Evolutionary conservation across 2,113 vertebrate genomes (phyloP), one percentile per base, ranked within the genome.

Genomic region (Proterorhinus semilunaris): DNA sequence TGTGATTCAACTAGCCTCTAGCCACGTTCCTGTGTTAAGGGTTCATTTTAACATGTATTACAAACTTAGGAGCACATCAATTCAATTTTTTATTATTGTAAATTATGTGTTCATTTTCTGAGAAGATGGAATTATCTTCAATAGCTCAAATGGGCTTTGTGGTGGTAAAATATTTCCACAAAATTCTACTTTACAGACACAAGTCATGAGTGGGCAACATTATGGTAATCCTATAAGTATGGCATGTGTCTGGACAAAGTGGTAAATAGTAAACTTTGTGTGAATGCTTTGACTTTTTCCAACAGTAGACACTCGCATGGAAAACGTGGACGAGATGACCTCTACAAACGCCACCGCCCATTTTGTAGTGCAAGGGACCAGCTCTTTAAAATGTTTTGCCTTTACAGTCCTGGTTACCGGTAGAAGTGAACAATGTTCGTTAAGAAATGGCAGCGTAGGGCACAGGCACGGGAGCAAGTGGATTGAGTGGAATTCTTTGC

Each of bases 401-500:
- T 54, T 6, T 74, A 69, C 66, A 12, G 62, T 49, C 16, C 10
- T 62, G 0, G 67, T 62, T 13, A 59, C 49, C 17, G 5, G 7
- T 51, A 36, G 52, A 69, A 52, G 71, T 47, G 62, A 49, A 68
- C 44, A 44, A 27, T 44, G 10, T 6, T 17, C 42, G 44, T 21
- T 47, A 15, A 66, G 66, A 27, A 75, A 73, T 64, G 49, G 42
- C 58, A 49, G 66, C 58, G 69, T 66, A 65, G 72, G 47, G 64
- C 76, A 54, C 69, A 67, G 75, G 69, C 76, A 83, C 78, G 71
- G 82, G 84, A 89, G 62, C 71, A 78, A 21, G 61, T 75, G 83
- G 86, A 88, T 88, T 42, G 85, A 85, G 76, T 80, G 89, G 88
- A 91, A 91, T 91, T 88, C 83, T 84, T 80, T 74, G 79, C 86